These are phyloP conservation scores for Onychomys arenicola DNA, from an alignment of 2,797 vertebrate genomes.

Conservation along the genomic window DNA sequence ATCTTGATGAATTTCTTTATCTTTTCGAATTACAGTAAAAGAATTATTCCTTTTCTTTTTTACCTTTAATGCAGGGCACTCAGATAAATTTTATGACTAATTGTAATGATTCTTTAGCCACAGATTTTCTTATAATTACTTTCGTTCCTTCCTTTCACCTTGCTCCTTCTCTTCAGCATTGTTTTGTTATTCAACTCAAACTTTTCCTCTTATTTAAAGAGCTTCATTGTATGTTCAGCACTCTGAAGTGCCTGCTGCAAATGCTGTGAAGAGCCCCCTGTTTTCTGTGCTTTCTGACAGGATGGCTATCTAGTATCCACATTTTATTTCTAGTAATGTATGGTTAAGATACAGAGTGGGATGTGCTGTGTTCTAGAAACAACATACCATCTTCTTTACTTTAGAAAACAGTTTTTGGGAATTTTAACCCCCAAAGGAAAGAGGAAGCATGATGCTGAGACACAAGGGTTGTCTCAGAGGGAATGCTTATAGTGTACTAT, in stretches of 20 bases:
- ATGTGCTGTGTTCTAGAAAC: neutral
- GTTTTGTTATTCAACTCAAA: conserved; percentile 27
- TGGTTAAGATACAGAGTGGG: neutral
- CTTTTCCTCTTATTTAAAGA: conserved; percentile 31
- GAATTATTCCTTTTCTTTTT: conserved; percentile 42
- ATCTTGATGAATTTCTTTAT: neutral
- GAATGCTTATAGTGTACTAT: neutral
- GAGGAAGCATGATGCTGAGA: neutral
- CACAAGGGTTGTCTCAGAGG: neutral
- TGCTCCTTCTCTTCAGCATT: neutral
- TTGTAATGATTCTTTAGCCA: neutral
- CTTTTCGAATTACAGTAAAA: conserved; percentile 35
- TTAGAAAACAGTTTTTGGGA: neutral
- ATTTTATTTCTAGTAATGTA: neutral
- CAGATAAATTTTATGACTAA: conserved; percentile 53
- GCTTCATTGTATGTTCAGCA: conserved; percentile 1
- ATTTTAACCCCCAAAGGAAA: neutral
- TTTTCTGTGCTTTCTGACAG: conserved; percentile 43
- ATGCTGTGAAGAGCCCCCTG: neutral
- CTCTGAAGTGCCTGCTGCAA: neutral
- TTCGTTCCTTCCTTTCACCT: neutral
- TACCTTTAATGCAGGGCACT: conserved; percentile 28
- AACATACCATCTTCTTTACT: neutral
- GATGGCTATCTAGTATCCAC: neutral
- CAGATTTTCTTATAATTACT: conserved; percentile 42